phyloP scores from a whole-genome alignment of 2,113 vertebrate species.

The Lampris incognitus region DNA sequence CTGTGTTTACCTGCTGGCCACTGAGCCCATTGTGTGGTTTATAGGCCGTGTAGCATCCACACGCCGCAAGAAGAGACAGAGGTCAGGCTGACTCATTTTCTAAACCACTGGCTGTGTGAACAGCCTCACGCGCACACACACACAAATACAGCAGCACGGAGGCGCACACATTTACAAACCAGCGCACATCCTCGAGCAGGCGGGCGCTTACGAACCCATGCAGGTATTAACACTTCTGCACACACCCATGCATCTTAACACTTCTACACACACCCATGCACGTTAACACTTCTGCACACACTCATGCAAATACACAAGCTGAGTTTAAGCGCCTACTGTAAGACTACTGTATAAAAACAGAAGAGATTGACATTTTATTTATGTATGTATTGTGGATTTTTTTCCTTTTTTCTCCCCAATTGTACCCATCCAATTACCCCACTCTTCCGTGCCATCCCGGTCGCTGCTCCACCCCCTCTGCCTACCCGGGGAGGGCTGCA shows the following conservation, averaged over 20 bases:
- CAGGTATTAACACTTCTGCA: constrained; percentile 1
- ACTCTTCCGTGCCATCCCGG: too few relatives aligned
- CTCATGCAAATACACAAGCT: not conserved
- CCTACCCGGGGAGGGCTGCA: too few relatives aligned
- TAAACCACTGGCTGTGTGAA: constrained; percentile 62
- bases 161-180: not conserved
- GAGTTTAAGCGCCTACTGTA: not conserved
- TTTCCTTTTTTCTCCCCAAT: too few relatives aligned
- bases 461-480: too few relatives aligned
- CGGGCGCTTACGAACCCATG: not conserved
- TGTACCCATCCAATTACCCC: too few relatives aligned
- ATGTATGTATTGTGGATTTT: not conserved
- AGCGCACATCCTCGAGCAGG: not conserved
- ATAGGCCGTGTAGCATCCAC: constrained; percentile 61
- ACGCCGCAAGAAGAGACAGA: constrained; percentile 54
- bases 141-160: constrained; percentile 21
- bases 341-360: constrained; percentile 33
- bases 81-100: constrained; percentile 72
- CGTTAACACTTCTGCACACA: not conserved
- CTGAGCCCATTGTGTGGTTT: constrained; percentile 69
- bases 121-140: constrained; percentile 23
- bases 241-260: not conserved
- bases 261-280: not conserved
- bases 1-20: constrained; percentile 74
- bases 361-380: not conserved